Evolutionary conservation across 2,113 vertebrate genomes (phyloP), one percentile per base, ranked within the genome.

Genomic region (Alexandromys fortis): DNA sequence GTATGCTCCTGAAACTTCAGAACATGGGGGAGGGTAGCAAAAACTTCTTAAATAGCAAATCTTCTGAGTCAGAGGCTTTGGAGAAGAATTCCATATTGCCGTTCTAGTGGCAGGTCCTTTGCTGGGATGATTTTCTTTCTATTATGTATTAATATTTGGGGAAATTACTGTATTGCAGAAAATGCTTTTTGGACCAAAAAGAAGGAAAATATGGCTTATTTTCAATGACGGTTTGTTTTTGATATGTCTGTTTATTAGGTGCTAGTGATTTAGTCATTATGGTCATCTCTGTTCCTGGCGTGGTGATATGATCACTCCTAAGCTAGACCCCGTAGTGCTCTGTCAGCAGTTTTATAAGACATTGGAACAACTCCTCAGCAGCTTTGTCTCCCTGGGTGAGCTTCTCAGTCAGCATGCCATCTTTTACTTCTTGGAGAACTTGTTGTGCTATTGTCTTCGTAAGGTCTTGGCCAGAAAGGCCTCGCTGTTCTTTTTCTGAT

Each of bases 111-210:
- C 81, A 45, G 67, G 1, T 45, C 93, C 47, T 95, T 79, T 92
- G 95, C 67, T 61, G 68, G 35, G 16, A 76, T 86, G 21, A 45
- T 95, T 61, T 91, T 5, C 87, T 94, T 95, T 94, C 68, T 47
- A 85, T 82, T 96, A 90, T 97, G 97, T 97, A 91, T 96, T 96
- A 70, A 76, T 72, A 92, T 94, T 90, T 95, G 45, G 95, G 90
- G 86, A 98, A 98, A 97, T 96, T 85, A 96, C 49, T 28, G 42
- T 73, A 67, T 77, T 94, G 87, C 77, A 61, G 76, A 96, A 94
- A 96, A 95, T 96, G 95, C 89, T 49, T 83, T 92, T 28, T 89
- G 81, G 35, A 68, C 42, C 58, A 33, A 91, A 95, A 95, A 83
- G 45, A 86, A 70, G 89, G 82, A 35, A 83, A 92, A 38, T 75